Evolutionary conservation across 2,797 vertebrate genomes (phyloP), one percentile per base, ranked within the genome.

Genomic region (Bufotes viridis): DNA sequence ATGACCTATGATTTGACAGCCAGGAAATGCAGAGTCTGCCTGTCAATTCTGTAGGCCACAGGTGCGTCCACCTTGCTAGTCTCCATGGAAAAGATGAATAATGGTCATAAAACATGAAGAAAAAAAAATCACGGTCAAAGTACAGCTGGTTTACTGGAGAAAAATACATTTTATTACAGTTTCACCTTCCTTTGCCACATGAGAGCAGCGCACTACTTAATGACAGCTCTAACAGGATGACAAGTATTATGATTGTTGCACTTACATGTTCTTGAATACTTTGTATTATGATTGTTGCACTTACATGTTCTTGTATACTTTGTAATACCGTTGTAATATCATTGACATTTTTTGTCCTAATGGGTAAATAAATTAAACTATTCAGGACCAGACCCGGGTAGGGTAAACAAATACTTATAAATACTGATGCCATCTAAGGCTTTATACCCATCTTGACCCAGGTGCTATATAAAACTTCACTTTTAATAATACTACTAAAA

Each of bases 1-100:
- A 89, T 89, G 88, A 89, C 88, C 88, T 89, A 89, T 89, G 88
- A 89, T 87, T 89, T 89, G 88, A 89, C 88, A 89, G 88, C 88
- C 88, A 87, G 88, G 82, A 26, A 78, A 86, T 89, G 72, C 34
- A 13, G 4, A 89, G 24, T 89, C 88, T 89, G 88, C 85, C 88
- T 89, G 88, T 89, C 88, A 89, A 87, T 84, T 89, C 88, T 84
- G 88, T 89, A 89, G 88, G 88, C 88, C 88, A 89, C 88, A 87
- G 88, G 65, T 89, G 75, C 81, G 85, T 87, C 75, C 65, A 87
- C 26, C 80, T 89, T 86, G 29, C 79, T 69, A 58, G 12, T 57
- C 61, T 65, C 20, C 83, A 49, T 5, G n/a, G 69, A 79, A 61
- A 14, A 11, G 10, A 8, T 61, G 74, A 63, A 51, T 15, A 85